phyloP scores from a whole-genome alignment of 2,888 invertebrate species.

The Thysanoteuthis rhombus region DNA sequence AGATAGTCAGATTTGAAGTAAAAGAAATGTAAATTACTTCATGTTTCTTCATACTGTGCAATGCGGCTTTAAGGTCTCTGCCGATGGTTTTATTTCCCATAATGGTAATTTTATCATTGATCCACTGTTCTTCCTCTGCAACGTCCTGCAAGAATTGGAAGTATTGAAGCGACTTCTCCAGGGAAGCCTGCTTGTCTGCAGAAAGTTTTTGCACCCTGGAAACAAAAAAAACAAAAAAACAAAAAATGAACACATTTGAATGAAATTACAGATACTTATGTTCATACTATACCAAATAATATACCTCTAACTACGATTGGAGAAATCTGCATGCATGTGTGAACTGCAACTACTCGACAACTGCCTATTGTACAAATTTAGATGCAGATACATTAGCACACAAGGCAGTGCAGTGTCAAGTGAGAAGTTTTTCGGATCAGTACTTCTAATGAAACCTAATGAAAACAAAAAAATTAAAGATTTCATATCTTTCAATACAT shows the following conservation, averaged over 20 bases:
- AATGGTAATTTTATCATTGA: constrained; percentile 91
- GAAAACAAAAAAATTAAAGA: too few species aligned
- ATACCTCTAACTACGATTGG: too few species aligned
- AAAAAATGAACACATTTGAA: constrained; percentile 26
- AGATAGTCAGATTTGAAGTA: not conserved
- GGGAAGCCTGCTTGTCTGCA: constrained; percentile 74
- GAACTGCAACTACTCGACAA: too few species aligned
- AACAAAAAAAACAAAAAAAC: constrained; percentile 31
- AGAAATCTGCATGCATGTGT: too few species aligned
- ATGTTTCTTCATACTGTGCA: constrained; percentile 90
- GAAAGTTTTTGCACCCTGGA: constrained; percentile 88
- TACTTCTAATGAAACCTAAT: too few species aligned
- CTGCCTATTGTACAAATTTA: too few species aligned
- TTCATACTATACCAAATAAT: not conserved
- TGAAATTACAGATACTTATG: not conserved
- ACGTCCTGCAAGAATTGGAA: constrained; percentile 96
- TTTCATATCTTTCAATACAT: too few species aligned
- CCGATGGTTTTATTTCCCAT: constrained; percentile 92
- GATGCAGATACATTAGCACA: too few species aligned
- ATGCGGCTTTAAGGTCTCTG: constrained; percentile 89
- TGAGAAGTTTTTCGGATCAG: too few species aligned
- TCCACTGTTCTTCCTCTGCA: constrained; percentile 97
- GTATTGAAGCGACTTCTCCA: constrained; percentile 92
- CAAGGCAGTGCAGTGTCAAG: too few species aligned
- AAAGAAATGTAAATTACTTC: constrained; percentile 72